These are phyloP conservation scores for Jaculus jaculus DNA, from an alignment of 2,113 vertebrate species.

Conservation along the genomic window DNA sequence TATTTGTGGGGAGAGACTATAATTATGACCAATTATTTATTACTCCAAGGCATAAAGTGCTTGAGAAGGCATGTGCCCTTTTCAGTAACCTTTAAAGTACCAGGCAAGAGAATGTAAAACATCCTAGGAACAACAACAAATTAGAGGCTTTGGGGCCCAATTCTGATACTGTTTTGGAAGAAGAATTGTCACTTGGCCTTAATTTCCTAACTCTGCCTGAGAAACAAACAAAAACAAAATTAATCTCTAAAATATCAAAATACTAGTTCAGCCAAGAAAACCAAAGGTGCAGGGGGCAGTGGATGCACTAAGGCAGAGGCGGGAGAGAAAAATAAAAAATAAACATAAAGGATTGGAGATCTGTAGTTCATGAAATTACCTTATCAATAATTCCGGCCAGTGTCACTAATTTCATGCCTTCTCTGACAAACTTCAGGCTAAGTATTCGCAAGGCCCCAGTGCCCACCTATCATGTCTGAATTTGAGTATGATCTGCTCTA, in stretches of 20 bases:
- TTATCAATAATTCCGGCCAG: slow-evolving; percentile 37
- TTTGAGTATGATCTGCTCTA: neutral
- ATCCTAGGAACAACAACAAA: slow-evolving; percentile 36
- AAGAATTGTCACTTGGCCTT: slow-evolving; percentile 27
- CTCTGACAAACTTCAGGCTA: slow-evolving; percentile 27
- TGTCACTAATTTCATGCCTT: slow-evolving; percentile 29
- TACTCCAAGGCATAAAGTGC: slow-evolving; percentile 29
- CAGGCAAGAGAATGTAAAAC: slow-evolving; percentile 4
- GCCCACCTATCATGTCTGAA: neutral
- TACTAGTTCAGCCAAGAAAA: neutral
- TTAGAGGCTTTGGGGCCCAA: slow-evolving; percentile 8
- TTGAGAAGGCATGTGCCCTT: slow-evolving; percentile 56
- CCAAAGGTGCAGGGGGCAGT: neutral
- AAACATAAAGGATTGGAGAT: slow-evolving; percentile 20
- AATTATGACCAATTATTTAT: slow-evolving; percentile 71
- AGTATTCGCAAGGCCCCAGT: slow-evolving; percentile 6
- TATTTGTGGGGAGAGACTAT: slow-evolving; percentile 38
- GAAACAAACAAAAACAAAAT: neutral
- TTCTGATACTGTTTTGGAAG: slow-evolving; percentile 41
- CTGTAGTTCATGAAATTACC: slow-evolving; percentile 10
- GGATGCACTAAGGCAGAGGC: neutral
- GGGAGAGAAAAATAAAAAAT: slow-evolving; percentile 35
- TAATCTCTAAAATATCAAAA: slow-evolving; percentile 26
- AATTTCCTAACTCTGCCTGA: slow-evolving; percentile 22
- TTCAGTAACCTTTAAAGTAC: slow-evolving; percentile 47